Percentiles rank a stretch among this genome's conserved stretches.
Evolutionary conservation across 2,113 vertebrate species (phyloP).

Genomic region (Neolamprologus devosi): DNA sequence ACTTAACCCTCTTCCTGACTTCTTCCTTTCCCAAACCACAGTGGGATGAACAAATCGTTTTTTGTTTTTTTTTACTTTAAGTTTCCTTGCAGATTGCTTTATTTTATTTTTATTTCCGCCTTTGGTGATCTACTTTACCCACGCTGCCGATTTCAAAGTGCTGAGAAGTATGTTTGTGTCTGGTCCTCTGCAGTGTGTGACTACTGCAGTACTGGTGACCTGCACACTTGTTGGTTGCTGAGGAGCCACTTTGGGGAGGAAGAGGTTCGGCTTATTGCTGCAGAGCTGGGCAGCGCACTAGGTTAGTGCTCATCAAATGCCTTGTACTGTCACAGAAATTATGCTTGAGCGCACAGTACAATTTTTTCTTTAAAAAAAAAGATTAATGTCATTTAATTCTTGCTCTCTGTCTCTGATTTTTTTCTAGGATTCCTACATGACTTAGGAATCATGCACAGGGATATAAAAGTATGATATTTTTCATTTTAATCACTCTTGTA

Average conservation of each 20-base stretch:
- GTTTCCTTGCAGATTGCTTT: neutral
- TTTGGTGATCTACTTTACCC: neutral
- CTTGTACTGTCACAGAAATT: neutral
- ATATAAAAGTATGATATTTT: constrained; percentile 76
- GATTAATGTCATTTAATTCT: neutral
- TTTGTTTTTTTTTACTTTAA: neutral
- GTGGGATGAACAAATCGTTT: neutral
- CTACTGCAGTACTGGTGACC: constrained; percentile 81
- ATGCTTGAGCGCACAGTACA: neutral
- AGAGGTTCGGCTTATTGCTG: constrained; percentile 79
- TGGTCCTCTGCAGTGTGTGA: constrained; percentile 76
- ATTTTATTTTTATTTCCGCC: neutral
- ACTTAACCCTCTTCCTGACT: neutral
- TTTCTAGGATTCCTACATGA: constrained; percentile 84
- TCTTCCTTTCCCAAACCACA: neutral
- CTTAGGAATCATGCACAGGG: constrained; percentile 84
- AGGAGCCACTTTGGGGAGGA: constrained; percentile 72
- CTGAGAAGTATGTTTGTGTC: neutral
- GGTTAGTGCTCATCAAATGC: constrained; percentile 65
- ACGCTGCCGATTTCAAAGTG: neutral
- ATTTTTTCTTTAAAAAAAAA: neutral
- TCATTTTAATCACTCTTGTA: neutral
- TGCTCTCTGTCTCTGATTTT: neutral
- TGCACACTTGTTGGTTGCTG: constrained; percentile 79
- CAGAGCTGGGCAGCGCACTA: constrained; percentile 81